phyloP scores from a whole-genome alignment of 2,888 invertebrate species.

The Andrena praecox region DNA sequence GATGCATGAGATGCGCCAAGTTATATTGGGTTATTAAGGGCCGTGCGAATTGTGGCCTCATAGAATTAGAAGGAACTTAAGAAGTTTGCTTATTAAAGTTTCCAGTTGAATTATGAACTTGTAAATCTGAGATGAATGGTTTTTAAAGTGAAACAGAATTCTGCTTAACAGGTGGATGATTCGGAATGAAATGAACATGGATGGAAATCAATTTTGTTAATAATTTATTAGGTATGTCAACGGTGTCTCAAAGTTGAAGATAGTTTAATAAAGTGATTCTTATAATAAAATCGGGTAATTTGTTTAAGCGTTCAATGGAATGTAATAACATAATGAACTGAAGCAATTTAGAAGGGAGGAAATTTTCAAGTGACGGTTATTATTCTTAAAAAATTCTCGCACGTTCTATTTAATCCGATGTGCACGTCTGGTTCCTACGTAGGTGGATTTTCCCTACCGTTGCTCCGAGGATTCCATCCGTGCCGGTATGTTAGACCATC shows the following conservation, averaged over 20 bases:
- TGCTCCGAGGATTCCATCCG: conserved; percentile 7
- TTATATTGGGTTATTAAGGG: conserved; percentile 14
- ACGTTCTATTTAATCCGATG: not conserved
- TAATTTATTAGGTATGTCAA: no score
- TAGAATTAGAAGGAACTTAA: conserved; percentile 20
- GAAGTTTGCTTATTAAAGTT: conserved; percentile 30
- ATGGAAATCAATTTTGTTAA: no score
- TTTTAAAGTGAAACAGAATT: not conserved
- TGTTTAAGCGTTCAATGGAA: no score
- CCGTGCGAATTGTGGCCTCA: conserved; percentile 11
- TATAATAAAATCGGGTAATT: no score
- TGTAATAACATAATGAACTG: no score
- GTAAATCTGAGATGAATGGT: not conserved
- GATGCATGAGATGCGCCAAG: no score
- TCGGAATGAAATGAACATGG: no score
- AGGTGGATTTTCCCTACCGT: conserved; percentile 7
- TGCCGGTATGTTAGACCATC: conserved; percentile 7
- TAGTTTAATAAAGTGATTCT: no score
- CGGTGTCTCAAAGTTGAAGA: no score
- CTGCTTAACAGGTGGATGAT: no score
- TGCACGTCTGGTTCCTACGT: not conserved
- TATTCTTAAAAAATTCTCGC: not conserved
- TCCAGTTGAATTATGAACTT: conserved; percentile 20
- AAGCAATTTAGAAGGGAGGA: no score
- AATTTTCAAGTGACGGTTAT: no score